These are phyloP conservation scores for Diploscapter pachys DNA, from an alignment of 1,140 invertebrate genomes.

Conservation along the genomic window DNA sequence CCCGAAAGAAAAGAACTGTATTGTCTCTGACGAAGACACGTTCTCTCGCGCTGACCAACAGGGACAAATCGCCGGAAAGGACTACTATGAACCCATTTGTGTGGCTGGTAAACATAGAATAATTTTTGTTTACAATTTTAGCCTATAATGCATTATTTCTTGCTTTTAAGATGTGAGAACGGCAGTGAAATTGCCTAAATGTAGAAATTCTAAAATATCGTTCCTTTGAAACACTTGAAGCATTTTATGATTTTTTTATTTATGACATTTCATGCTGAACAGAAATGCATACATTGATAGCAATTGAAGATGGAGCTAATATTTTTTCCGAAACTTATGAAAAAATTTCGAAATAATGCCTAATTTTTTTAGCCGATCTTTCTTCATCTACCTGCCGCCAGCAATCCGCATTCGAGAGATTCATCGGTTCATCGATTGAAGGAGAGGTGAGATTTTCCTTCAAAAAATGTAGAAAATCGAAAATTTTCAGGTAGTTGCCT, in stretches of 20 bases:
- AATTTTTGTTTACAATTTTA: too few species aligned
- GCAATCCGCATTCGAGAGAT: constrained; percentile 58
- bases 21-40: constrained; percentile 58
- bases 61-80: constrained; percentile 53
- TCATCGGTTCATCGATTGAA: constrained; percentile 56
- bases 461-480: not conserved
- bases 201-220: too few species aligned
- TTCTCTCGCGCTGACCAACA: constrained; percentile 59
- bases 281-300: not conserved
- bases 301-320: not conserved
- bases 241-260: not conserved
- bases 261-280: constrained; percentile 8
- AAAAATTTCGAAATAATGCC: too few species aligned
- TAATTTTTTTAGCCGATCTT: constrained; percentile 51
- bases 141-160: too few species aligned
- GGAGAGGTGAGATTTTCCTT: constrained; percentile 27
- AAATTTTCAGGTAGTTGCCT: constrained; percentile 45
- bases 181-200: too few species aligned
- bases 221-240: not conserved
- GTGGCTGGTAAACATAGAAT: constrained; percentile 49
- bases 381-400: constrained; percentile 57
- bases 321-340: too few species aligned
- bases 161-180: too few species aligned
- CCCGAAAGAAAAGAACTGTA: constrained; percentile 58
- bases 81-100: constrained; percentile 59